Evolutionary conservation across 2,888 invertebrate species (phyloP), one percentile per base, ranked within the genome.

Genomic region (Baccha elongata): DNA sequence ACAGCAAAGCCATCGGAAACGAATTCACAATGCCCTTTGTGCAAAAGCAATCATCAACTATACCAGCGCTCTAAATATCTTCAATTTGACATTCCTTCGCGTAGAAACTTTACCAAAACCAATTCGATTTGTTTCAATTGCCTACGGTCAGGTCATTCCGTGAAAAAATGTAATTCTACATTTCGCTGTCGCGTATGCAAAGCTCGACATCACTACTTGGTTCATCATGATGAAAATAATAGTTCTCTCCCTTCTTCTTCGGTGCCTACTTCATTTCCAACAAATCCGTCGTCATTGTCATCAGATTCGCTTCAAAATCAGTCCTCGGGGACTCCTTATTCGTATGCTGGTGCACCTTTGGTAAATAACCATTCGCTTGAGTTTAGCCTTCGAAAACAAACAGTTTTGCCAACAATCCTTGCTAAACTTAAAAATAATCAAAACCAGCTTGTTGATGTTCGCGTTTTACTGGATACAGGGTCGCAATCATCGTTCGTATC

Each of bases 381-480:
- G 10, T 23, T n/a, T 23, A 55, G 21, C 35, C 6, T 23, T 69
- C 40, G n/a, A 48, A 58, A 48, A 17, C 69, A 69, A 17, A 58
- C 26, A 10, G 35, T 69, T 3, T 13, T 69, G 5, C 69, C 69
- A 29, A 69, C 69, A 1, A 69, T 69, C 29, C 29, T 58, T n/a
- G 68, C 68, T 23, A 68, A 55, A 19, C 1, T 40, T 13, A 3
- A 60, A 46, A 62, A 46, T 46, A 46, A 26, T 4, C 40, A 26
- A 55, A 35, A 46, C n/a, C 37, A 55, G 46, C 11, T 68, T 11
- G 15, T 55, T 4, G 44, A 35, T 13, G 53, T 52, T 52, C 52
- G 52, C 2, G 4, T 50, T 37, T 52, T 67, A 11, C 21, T 67
- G 10, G 67, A 67, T 13, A 67, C 67, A 8, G 67, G 53, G 23